A percentile compares a stretch with the other conserved stretches of the same genome.
These are phyloP conservation scores for Drosophila tropicalis DNA, from an alignment of 1,140 invertebrate genomes.

Conservation along the genomic window DNA sequence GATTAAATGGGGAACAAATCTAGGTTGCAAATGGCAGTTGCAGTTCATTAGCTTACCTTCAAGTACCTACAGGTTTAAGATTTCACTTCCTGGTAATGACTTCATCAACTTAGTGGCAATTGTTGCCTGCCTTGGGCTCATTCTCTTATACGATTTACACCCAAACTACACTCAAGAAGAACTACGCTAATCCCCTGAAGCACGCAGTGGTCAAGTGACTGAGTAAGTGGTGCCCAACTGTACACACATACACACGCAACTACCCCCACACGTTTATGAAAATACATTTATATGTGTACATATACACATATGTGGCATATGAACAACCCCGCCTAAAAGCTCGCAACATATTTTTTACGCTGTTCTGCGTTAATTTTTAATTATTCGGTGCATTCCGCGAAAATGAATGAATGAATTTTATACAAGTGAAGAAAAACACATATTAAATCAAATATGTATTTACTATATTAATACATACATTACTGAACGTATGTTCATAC, in stretches of 20 bases:
- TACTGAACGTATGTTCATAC: not conserved
- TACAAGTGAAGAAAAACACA: conserved; percentile 7
- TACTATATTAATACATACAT: not conserved
- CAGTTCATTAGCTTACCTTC: conserved; percentile 5
- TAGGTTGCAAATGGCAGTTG: not conserved
- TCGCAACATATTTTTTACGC: conserved; percentile 41
- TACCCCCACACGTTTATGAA: not conserved
- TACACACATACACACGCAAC: not conserved
- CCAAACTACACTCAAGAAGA: not conserved
- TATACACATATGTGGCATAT: conserved; percentile 2
- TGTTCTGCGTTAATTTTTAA: conserved; percentile 55
- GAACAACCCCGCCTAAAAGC: conserved; percentile 34
- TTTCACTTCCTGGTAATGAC: conserved; percentile 4
- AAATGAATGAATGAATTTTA: conserved; percentile 38
- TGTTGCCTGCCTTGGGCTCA: not conserved
- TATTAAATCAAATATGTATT: conserved; percentile 1
- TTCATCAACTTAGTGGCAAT: conserved; percentile 3
- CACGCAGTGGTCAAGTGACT: conserved; percentile 11
- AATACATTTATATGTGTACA: too few species aligned
- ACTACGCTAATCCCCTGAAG: conserved; percentile 42
- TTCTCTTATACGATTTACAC: not conserved
- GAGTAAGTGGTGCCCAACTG: not conserved
- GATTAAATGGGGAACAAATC: not conserved
- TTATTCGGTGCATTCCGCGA: conserved; percentile 46
- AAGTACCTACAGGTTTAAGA: not conserved